phyloP scores from a whole-genome alignment of 2,888 invertebrate species.

The Drosophila mercatorum region DNA sequence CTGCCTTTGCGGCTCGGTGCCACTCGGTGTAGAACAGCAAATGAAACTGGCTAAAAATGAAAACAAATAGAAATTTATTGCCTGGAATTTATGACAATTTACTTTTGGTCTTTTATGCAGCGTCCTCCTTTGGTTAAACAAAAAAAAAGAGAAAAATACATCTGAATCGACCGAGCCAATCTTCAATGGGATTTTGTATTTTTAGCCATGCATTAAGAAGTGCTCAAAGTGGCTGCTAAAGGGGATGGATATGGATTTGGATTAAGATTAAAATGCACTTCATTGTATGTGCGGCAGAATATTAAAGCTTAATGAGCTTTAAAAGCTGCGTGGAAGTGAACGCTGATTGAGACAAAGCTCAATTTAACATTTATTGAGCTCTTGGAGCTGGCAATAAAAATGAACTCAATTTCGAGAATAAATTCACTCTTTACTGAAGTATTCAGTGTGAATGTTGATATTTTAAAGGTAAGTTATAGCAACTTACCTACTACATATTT shows the following conservation, averaged over 20 bases:
- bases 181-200: conserved; percentile 8
- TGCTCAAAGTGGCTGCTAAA: not conserved
- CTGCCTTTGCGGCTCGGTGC: conserved; percentile 29
- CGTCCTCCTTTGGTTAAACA: conserved; percentile 9
- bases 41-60: conserved; percentile 56
- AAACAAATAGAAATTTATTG: conserved; percentile 83
- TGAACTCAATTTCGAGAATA: not conserved
- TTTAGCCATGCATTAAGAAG: conserved; percentile 6
- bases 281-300: not conserved
- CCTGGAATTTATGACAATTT: conserved; percentile 82
- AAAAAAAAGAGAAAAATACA: not conserved
- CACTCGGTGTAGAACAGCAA: conserved; percentile 25
- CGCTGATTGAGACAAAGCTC: not conserved
- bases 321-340: not conserved
- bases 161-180: conserved; percentile 4
- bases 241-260: not conserved
- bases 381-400: not conserved
- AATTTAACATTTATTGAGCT: not conserved
- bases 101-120: conserved; percentile 40
- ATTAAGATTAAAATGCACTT: not conserved
- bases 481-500: too few species aligned
- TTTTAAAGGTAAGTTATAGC: too few species aligned
- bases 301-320: conserved; percentile 5
- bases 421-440: too few species aligned
- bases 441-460: not conserved